phyloP scores from a whole-genome alignment of 2,888 invertebrate genomes.

The Selenia dentaria region DNA sequence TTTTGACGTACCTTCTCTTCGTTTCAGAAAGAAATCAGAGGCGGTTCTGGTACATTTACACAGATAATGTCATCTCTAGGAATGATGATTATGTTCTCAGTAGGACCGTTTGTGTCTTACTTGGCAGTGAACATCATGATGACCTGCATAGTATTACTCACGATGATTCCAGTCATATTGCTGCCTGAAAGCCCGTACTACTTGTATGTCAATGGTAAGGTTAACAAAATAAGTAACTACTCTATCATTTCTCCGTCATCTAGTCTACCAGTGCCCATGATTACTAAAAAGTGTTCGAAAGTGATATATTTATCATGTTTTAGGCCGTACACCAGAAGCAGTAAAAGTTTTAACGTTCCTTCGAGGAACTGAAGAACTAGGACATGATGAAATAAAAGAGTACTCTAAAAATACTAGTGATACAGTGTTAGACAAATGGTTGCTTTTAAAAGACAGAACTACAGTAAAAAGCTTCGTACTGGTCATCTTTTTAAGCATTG shows the following conservation, averaged over 20 bases:
- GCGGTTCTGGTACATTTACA: conserved; percentile 45
- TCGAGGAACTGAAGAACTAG: conserved; percentile 35
- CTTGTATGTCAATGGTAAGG: conserved; percentile 50
- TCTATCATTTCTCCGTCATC: too few species aligned
- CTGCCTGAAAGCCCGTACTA: conserved; percentile 54
- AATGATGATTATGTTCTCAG: conserved; percentile 42
- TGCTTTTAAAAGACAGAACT: conserved; percentile 35
- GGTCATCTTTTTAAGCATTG: conserved; percentile 33
- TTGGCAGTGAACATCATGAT: conserved; percentile 36
- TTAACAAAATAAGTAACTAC: too few species aligned
- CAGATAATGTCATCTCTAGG: conserved; percentile 49
- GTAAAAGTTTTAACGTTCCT: conserved; percentile 35
- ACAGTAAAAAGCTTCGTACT: conserved; percentile 41
- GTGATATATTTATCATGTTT: too few species aligned
- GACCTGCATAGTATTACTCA: conserved; percentile 22
- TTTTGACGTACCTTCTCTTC: too few species aligned
- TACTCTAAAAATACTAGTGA: conserved; percentile 18
- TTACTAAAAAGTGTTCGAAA: too few species aligned
- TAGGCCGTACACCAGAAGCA: conserved; percentile 22
- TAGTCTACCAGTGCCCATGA: too few species aligned
- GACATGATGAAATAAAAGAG: conserved; percentile 39
- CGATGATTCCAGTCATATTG: conserved; percentile 42
- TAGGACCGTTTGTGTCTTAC: conserved; percentile 52
- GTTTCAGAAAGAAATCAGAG: conserved; percentile 52
- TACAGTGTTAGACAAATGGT: conserved; percentile 7